These are phyloP conservation scores for Montipora sp. DNA, from an alignment of 64 coral and sea anemone genomes.

Conservation along the genomic window DNA sequence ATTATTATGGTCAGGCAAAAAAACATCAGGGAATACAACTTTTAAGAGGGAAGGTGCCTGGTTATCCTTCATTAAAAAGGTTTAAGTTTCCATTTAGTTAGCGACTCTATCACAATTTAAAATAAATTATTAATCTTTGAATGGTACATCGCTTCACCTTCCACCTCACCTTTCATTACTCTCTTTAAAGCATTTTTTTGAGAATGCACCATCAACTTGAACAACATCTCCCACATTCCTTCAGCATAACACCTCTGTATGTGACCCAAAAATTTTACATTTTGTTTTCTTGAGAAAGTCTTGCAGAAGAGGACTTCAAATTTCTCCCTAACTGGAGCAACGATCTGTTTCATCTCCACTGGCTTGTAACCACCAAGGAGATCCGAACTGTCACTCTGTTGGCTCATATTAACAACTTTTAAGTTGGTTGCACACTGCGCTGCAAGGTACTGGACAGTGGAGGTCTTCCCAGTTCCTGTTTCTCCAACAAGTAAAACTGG, in stretches of 20 bases:
- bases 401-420: constrained; percentile 97
- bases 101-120: too few relatives aligned
- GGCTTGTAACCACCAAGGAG: constrained; percentile 97
- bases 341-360: constrained; percentile 98
- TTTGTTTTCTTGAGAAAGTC: constrained; percentile 98
- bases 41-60: too few relatives aligned
- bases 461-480: constrained; percentile 98
- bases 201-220: constrained; percentile 91
- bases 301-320: constrained; percentile 92
- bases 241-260: constrained; percentile 94
- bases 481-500: constrained; percentile 95
- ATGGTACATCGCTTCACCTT: background rate
- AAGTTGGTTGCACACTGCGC: constrained; percentile 71
- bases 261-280: constrained; percentile 87
- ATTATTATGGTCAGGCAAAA: too few relatives aligned
- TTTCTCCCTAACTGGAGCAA: constrained; percentile 83
- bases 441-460: constrained; percentile 86
- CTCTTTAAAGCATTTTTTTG: constrained; percentile 84
- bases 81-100: too few relatives aligned
- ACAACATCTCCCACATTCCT: constrained; percentile 88
- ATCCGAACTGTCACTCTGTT: constrained; percentile 97
- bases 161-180: constrained; percentile 41
- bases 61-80: too few relatives aligned
- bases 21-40: too few relatives aligned
- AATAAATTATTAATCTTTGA: too few relatives aligned